phyloP scores from a whole-genome alignment of 2,113 vertebrate species.

The Alethe diademata region DNA sequence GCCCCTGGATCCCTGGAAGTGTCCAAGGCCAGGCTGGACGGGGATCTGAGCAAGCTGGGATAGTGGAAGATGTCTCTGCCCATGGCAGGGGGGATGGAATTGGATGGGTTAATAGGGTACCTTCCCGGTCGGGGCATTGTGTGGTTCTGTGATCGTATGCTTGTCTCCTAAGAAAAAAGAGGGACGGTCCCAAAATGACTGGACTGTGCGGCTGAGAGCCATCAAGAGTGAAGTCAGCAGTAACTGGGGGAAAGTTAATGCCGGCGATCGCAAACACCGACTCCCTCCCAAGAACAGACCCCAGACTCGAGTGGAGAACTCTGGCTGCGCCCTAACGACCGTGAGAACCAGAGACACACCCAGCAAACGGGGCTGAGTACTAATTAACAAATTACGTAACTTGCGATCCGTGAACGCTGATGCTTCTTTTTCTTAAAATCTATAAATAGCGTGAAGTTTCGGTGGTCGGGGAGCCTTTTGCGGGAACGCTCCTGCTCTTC shows the following conservation, averaged over 20 bases:
- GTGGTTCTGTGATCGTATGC: background rate
- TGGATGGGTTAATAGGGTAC: no score
- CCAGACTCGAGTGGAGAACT: background rate
- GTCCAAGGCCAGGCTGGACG: background rate
- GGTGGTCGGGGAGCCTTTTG: rapidly evolving
- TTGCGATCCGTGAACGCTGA: no score
- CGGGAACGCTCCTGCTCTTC: rapidly evolving
- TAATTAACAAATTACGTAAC: background rate
- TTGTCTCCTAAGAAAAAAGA: background rate
- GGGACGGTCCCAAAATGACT: background rate
- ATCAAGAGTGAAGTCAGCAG: background rate
- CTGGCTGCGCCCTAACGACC: no score
- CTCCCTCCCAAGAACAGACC: background rate
- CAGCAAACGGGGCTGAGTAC: no score
- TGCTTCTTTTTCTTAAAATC: background rate
- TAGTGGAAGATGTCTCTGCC: background rate
- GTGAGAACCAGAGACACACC: background rate
- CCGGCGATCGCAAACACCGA: background rate
- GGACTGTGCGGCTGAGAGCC: no score
- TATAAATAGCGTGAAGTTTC: no score
- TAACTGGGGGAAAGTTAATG: background rate
- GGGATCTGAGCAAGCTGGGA: rapidly evolving
- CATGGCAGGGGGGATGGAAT: no score
- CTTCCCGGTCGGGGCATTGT: no score
- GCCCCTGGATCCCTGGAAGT: background rate